Evolutionary conservation across 2,113 vertebrate species (phyloP).

Genomic region (Ceratotherium simum): DNA sequence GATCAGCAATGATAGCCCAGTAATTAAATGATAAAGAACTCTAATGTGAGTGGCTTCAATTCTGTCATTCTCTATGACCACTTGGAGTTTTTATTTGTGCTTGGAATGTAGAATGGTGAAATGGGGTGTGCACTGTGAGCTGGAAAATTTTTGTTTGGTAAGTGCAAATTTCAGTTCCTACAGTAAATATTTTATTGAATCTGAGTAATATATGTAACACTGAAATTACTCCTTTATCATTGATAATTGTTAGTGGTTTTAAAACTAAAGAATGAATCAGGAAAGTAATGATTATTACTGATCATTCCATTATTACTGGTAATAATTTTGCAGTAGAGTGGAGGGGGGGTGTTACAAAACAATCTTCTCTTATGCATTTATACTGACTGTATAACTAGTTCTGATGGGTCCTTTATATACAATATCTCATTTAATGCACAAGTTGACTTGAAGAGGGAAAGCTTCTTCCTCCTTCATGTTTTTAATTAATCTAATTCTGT

Average conservation of each 20-base stretch:
- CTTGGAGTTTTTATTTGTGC: neutral
- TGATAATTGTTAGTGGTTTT: neutral
- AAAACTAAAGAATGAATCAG: neutral
- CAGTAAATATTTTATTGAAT: constrained; percentile 13
- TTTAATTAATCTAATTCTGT: constrained; percentile 40
- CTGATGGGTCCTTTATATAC: neutral
- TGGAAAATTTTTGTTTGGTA: constrained; percentile 32
- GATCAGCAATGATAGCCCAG: neutral
- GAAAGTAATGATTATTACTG: constrained; percentile 24
- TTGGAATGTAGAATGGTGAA: constrained; percentile 11
- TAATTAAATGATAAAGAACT: neutral
- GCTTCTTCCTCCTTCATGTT: neutral
- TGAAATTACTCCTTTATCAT: neutral
- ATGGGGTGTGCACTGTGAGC: neutral
- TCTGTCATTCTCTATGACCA: neutral
- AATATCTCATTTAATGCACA: neutral
- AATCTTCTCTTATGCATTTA: neutral
- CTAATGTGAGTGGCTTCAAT: neutral
- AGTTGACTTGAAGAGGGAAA: neutral
- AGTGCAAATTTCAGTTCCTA: constrained; percentile 26
- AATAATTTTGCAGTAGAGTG: neutral
- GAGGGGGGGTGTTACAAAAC: neutral
- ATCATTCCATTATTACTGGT: neutral
- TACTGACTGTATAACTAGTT: neutral
- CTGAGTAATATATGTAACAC: neutral